A percentile compares a stretch with the other conserved stretches of the same genome.
phyloP scores from a whole-genome alignment of 2,113 vertebrate species.

The Sceloporus tristichus region DNA sequence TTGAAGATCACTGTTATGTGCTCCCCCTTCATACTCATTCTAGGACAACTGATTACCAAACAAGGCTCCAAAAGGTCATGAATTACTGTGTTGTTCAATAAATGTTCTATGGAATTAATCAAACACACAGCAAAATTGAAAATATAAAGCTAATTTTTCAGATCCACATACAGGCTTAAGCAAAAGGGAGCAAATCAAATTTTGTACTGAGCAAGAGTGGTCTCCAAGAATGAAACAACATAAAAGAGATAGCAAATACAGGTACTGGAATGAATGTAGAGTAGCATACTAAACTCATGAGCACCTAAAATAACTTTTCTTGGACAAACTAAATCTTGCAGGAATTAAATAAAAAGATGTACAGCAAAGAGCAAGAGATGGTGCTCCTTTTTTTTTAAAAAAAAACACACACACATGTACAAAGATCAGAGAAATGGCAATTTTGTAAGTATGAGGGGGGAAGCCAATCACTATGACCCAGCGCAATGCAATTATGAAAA shows the following conservation, averaged over 20 bases:
- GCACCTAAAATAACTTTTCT: not conserved
- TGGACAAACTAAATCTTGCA: not conserved
- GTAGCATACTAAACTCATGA: not conserved
- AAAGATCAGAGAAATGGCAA: not conserved
- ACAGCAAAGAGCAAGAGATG: not conserved
- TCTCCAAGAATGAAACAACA: not conserved
- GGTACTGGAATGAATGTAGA: not conserved
- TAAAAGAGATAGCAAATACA: not conserved
- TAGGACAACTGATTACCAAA: not conserved
- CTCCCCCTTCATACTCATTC: not conserved
- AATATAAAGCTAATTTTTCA: not conserved
- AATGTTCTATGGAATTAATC: not conserved
- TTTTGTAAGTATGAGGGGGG: not conserved
- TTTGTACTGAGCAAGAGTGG: not conserved
- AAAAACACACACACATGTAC: not conserved
- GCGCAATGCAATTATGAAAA: not conserved
- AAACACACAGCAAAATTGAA: not conserved
- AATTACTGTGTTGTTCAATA: not conserved
- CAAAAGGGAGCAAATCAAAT: not conserved
- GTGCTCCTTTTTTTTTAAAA: not conserved
- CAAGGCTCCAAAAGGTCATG: not conserved
- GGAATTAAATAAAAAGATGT: not conserved
- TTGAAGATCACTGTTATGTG: not conserved
- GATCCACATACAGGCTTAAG: not conserved
- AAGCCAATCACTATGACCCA: not conserved